Evolutionary conservation across 2,797 vertebrate species (phyloP), one percentile per base, ranked within the genome.

Genomic region (Taenioides sp.): DNA sequence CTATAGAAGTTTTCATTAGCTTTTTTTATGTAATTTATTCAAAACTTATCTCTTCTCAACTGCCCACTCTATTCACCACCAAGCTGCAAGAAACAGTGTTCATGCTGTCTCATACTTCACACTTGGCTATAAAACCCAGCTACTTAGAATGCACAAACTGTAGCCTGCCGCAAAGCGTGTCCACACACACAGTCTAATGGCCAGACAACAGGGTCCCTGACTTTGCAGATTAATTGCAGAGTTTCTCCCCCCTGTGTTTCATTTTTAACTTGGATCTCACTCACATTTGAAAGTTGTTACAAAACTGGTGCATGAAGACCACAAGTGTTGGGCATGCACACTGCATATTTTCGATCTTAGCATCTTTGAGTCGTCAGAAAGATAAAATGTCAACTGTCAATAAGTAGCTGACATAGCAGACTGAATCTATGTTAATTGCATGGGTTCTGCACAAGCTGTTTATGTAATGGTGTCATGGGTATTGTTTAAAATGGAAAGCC

Each of bases 101-200:
- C 72, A 84, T 78, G 79, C 85, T 90, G 86, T 89, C 83, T 88
- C 83, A 78, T 84, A 72, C 84, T 79, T 85, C 84, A 85, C 90
- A 89, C 79, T 62, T 23, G 2, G 43, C 76, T 73, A 78, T 86
- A 87, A 89, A 85, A 81, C 70, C 70, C 72, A 82, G 73, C 87
- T 86, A 90, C 83, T 89, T 89, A 54, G 62, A 66, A 92, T 91
- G 79, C 90, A 81, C 31, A 76, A 79, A 79, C 80, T 82, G 83
- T 78, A 81, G 70, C 84, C 63, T 31, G 63, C 81, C 80, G 74
- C 74, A 77, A 77, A 83, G 79, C 59, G 75, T 59, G 57, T 59
- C 57, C 47, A 3, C 52, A 49, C 52, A 49, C 67, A 68, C 66
- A 59, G 68, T 54, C 20, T 0, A 37, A 57, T 72, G 17, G 70